These are phyloP conservation scores for Chaitophorus viminalis DNA, from an alignment of 2,888 invertebrate genomes.

Conservation along the genomic window DNA sequence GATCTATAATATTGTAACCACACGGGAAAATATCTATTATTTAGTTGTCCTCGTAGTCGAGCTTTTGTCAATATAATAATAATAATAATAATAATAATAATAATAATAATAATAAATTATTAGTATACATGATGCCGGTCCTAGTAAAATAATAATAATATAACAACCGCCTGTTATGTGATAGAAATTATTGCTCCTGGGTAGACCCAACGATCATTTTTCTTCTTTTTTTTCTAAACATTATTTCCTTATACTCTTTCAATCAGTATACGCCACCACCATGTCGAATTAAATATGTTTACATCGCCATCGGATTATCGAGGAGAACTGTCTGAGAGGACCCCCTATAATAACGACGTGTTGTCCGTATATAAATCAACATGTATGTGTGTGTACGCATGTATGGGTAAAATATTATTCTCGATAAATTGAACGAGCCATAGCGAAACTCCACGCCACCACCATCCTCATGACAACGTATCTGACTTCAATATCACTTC, in stretches of 20 bases:
- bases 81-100: too few relatives aligned
- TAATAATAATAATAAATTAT: too few relatives aligned
- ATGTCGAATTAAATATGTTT: conserved; percentile 1
- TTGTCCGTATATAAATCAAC: too few relatives aligned
- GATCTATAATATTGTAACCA: too few relatives aligned
- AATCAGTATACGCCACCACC: neutral
- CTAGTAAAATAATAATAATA: too few relatives aligned
- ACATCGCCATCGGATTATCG: neutral
- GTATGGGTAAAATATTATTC: neutral
- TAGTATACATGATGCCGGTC: neutral
- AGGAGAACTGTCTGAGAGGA: neutral
- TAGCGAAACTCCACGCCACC: neutral
- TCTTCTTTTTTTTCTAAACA: neutral
- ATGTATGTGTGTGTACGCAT: neutral
- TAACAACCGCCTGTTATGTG: neutral
- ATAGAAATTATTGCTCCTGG: neutral
- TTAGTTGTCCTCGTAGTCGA: neutral
- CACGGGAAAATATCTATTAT: too few relatives aligned
- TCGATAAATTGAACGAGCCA: neutral
- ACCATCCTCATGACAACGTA: neutral
- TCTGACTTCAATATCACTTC: too few relatives aligned
- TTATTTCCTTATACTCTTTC: neutral
- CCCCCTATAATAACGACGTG: neutral
- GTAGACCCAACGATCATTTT: neutral
- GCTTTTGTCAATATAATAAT: neutral